Evolutionary conservation across 2,888 invertebrate genomes (phyloP).

Genomic region (Chrysolina oricalcia): DNA sequence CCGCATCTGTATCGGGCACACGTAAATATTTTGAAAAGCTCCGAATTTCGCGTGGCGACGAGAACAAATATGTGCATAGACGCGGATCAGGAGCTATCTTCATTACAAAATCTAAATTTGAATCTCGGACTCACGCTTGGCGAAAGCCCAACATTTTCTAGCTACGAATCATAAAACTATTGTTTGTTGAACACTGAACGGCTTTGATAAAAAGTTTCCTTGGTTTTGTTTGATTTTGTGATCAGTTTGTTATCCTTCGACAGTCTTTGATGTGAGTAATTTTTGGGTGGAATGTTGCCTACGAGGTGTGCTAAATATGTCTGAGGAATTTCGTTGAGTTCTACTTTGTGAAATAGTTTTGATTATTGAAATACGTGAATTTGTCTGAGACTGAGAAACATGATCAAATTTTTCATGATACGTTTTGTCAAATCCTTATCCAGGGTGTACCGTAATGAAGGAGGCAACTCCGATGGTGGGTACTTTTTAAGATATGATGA

Average conservation of each 20-base stretch:
- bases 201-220: constrained; percentile 28
- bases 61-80: constrained; percentile 47
- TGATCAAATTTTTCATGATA: too few species aligned
- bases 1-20: background rate
- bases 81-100: constrained; percentile 28
- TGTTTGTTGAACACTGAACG: constrained; percentile 41
- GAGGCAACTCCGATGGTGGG: too few species aligned
- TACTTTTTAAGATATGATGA: too few species aligned
- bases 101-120: constrained; percentile 50
- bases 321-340: background rate
- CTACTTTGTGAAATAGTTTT: background rate
- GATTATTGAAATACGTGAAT: too few species aligned
- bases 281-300: background rate
- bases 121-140: constrained; percentile 38
- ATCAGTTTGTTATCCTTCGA: constrained; percentile 9
- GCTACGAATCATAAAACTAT: constrained; percentile 40
- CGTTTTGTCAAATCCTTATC: too few species aligned
- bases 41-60: constrained; percentile 7
- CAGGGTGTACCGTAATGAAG: too few species aligned
- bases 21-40: constrained; percentile 39
- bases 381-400: too few species aligned
- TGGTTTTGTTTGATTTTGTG: constrained; percentile 26
- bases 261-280: constrained; percentile 28
- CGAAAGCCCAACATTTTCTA: constrained; percentile 40
- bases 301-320: background rate